Conservation (phyloP, 1,140 invertebrate species). For the Anastrepha ludens region DNA sequence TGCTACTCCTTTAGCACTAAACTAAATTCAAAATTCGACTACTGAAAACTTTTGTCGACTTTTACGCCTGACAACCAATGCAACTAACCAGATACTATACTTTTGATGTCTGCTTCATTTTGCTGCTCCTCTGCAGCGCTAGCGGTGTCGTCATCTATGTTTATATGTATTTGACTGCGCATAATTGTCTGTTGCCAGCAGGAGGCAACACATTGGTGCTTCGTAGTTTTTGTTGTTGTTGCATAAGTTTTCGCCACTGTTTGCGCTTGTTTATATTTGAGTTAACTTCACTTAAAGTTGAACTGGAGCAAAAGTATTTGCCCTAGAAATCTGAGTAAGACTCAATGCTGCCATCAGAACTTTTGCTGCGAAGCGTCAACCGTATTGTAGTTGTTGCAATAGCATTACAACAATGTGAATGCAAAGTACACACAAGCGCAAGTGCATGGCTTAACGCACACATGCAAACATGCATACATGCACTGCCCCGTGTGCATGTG, state of each 20-base stretch:
- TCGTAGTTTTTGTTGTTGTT: neutral
- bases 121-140: neutral
- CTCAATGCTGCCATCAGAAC: neutral
- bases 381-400: neutral
- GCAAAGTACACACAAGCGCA: neutral
- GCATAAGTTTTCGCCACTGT: neutral
- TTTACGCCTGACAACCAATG: neutral
- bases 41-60: neutral
- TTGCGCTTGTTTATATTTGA: conserved; percentile 20
- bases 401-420: neutral
- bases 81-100: neutral
- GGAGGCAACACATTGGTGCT: neutral
- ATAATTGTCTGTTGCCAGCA: neutral
- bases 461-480: neutral
- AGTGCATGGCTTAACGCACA: neutral
- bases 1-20: neutral
- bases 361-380: neutral
- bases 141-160: neutral
- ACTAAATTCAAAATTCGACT: neutral
- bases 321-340: conserved; percentile 1
- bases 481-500: neutral
- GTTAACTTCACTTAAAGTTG: conserved; percentile 8
- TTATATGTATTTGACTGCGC: neutral
- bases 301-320: conserved; percentile 46
- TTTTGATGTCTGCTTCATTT: neutral